Conservation (phyloP, 2,888 invertebrate genomes). For the Caenorhabditis uteleia region DNA sequence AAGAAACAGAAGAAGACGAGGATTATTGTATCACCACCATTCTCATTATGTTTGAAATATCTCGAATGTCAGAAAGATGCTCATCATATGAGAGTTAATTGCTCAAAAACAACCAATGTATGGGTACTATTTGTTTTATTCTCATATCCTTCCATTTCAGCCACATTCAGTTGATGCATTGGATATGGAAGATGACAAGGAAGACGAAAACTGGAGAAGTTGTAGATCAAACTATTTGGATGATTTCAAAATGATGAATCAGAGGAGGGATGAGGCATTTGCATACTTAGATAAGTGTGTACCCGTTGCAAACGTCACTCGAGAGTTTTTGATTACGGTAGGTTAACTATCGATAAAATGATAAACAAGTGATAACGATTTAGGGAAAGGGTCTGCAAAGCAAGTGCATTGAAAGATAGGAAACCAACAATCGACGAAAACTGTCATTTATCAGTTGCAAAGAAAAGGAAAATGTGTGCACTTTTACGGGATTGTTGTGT, state of each 20-base stretch:
- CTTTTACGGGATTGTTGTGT: constrained; percentile 49
- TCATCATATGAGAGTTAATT: constrained; percentile 23
- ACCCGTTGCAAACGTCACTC: constrained; percentile 44
- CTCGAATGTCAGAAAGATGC: constrained; percentile 45
- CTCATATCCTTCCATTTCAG: constrained; percentile 19
- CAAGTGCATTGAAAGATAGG: constrained; percentile 25
- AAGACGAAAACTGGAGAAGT: constrained; percentile 8
- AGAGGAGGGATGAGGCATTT: constrained; percentile 33
- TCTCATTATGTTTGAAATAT: constrained; percentile 37
- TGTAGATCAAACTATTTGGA: constrained; percentile 12
- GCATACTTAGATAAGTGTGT: constrained; percentile 48
- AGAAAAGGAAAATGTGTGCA: constrained; percentile 37
- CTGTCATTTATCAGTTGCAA: constrained; percentile 30
- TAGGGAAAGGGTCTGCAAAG: constrained; percentile 21
- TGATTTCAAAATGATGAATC: constrained; percentile 28
- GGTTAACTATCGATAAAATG: background rate
- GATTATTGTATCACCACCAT: constrained; percentile 28
- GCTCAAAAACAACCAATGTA: constrained; percentile 26
- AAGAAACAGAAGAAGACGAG: constrained; percentile 1
- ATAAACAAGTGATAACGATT: background rate
- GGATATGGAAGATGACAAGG: constrained; percentile 17
- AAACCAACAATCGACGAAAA: constrained; percentile 14
- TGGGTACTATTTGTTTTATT: background rate
- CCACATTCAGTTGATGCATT: constrained; percentile 16
- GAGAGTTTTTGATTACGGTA: constrained; percentile 41